A percentile compares a stretch with the other conserved stretches of the same genome.
These are phyloP conservation scores for Zophobas morio DNA, from an alignment of 1,140 invertebrate species.

Conservation along the genomic window DNA sequence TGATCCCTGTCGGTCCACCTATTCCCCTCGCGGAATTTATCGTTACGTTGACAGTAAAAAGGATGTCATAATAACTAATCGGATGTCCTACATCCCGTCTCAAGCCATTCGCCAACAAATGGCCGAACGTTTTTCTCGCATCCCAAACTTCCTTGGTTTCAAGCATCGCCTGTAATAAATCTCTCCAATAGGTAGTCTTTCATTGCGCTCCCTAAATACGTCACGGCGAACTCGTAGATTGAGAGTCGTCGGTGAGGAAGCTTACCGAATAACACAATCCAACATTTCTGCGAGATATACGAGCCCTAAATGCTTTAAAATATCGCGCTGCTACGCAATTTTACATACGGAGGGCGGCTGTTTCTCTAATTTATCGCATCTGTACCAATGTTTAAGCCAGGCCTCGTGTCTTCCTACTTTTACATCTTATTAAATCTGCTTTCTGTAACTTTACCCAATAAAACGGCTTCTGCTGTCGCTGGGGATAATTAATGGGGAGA, in stretches of 20 bases:
- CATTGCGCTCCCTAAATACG: conserved; percentile 10
- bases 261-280: conserved; percentile 31
- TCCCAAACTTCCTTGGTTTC: not conserved
- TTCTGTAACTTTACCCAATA: conserved; percentile 49
- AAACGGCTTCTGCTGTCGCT: conserved; percentile 24
- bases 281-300: conserved; percentile 27
- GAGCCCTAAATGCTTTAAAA: conserved; percentile 51
- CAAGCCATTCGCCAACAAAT: not conserved
- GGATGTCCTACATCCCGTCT: not conserved
- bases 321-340: conserved; percentile 58
- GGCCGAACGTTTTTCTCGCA: not conserved
- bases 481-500: conserved; percentile 31
- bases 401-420: conserved; percentile 59
- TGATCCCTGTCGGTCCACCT: no score
- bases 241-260: conserved; percentile 2
- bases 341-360: conserved; percentile 60
- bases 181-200: not conserved
- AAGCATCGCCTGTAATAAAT: not conserved
- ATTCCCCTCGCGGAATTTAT: no score
- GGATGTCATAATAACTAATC: conserved; percentile 30
- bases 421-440: conserved; percentile 61
- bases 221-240: not conserved
- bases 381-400: conserved; percentile 56
- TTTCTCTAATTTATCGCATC: conserved; percentile 59
- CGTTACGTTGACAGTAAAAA: not conserved